Percentiles rank a stretch among this genome's conserved stretches.
Evolutionary conservation across 2,797 vertebrate species (phyloP).

Genomic region (Margarornis squamiger): DNA sequence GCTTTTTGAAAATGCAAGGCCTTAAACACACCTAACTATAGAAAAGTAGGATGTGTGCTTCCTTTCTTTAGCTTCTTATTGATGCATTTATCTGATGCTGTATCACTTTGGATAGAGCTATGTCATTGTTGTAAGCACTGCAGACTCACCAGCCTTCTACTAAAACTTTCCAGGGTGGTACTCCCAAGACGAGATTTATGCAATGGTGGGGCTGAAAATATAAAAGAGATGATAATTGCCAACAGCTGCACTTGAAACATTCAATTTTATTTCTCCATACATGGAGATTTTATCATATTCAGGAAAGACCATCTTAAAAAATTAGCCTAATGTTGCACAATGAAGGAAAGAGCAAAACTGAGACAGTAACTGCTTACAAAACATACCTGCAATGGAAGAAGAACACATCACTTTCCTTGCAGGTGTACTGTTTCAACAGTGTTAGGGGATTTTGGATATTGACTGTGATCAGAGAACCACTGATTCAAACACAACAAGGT

Average conservation of each 20-base stretch:
- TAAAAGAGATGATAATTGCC: not conserved
- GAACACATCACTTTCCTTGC: not conserved
- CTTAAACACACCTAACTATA: not conserved
- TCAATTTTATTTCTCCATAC: not conserved
- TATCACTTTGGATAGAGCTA: not conserved
- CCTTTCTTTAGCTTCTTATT: not conserved
- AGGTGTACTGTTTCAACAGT: not conserved
- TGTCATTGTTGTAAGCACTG: not conserved
- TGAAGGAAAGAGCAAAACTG: not conserved
- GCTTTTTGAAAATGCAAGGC: not conserved
- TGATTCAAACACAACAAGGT: not conserved
- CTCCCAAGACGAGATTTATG: not conserved
- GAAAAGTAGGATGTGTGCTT: not conserved
- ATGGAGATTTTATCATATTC: not conserved
- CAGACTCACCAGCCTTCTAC: not conserved
- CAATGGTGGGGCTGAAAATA: not conserved
- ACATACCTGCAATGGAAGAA: not conserved
- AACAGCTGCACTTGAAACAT: not conserved
- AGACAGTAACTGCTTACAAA: not conserved
- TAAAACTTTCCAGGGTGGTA: not conserved
- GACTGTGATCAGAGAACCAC: not conserved
- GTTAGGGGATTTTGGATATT: not conserved
- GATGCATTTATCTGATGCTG: rapidly evolving
- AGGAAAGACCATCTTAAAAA: not conserved
- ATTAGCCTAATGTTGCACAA: not conserved